Base-by-base conservation (phyloP, 2,113 vertebrate species). In the Athene cunicularia region DNA sequence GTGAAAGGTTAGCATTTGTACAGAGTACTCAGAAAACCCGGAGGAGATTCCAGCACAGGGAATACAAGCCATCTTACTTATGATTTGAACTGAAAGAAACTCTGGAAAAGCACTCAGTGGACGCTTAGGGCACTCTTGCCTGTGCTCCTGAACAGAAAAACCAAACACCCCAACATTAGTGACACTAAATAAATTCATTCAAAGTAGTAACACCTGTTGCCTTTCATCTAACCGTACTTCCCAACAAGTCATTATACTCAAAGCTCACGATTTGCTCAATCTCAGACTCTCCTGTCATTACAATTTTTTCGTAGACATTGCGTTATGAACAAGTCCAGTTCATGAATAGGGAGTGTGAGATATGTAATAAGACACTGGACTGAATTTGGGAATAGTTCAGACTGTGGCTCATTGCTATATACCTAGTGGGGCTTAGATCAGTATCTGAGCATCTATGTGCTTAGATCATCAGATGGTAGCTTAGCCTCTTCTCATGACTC, bases 91-190 rank as follows among this genome's bases (percentile, higher is more conserved):
- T 77, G 86, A 90, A 92, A 50, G 15, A 84, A 95, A 90, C 26
- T 45, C 56, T 86, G 59, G 72, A 95, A 96, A 95, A 55, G 76
- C 82, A 97, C 90, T 63, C 92, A 90, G n/a, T 58, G 52, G 90
- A 66, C 50, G 14, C 28, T 59, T 41, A 49, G 27, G 47, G 35
- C 23, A 60, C 16, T 77, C 20, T 59, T 47, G 37, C 19, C 24
- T 71, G 9, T 62, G 26, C 5, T 76, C 9, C 37, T 88, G 82
- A 68, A 56, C 2, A 50, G 27, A 45, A 89, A 82, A 81, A 35
- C 0, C 9, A 88, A 80, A 27, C 3, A 70, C 13, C 9, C 17
- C 28, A 59, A 10, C 14, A 71, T 41, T 58, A 39, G 8, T 28
- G 68, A 63, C 30, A 66, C 14, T 63, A 90, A 86, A 67, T 50